Percentiles rank a stretch among this genome's conserved stretches.
phyloP scores from a whole-genome alignment of 2,113 vertebrate genomes.

The Steatornis caripensis region DNA sequence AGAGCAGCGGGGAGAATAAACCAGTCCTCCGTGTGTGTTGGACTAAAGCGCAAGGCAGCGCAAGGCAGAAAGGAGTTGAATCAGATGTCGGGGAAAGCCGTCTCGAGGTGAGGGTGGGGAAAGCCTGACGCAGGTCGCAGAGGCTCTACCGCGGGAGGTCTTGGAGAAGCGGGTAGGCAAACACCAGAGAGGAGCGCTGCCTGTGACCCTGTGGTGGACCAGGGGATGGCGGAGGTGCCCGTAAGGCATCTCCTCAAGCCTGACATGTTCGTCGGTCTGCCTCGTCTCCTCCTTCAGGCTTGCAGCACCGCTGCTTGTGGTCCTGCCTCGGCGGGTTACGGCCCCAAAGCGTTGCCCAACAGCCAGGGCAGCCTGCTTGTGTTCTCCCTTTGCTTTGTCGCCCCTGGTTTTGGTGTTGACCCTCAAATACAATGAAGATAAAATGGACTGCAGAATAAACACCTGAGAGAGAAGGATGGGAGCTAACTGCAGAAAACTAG shows the following conservation, averaged over 20 bases:
- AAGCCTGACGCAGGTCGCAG: not conserved
- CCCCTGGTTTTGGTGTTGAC: not conserved
- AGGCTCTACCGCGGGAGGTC: not conserved
- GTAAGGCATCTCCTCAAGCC: not conserved
- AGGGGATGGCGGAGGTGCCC: not conserved
- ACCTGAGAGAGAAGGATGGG: not conserved
- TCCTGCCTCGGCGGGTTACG: not conserved
- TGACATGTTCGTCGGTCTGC: fast-evolving
- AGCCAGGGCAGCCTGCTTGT: not conserved
- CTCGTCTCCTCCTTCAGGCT: not conserved
- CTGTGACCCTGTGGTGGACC: fast-evolving
- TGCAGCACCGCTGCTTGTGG: not conserved
- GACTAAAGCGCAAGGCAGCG: not conserved
- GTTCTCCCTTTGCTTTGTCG: not conserved
- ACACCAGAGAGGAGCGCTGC: not conserved
- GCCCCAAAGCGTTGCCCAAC: not conserved
- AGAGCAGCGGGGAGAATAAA: not conserved
- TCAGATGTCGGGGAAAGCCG: not conserved
- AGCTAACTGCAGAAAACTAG: not conserved
- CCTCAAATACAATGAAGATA: not conserved
- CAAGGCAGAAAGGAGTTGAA: not conserved
- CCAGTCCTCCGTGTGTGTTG: fast-evolving
- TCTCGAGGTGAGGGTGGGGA: not conserved
- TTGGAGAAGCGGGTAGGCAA: not conserved
- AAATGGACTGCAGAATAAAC: not conserved